Evolutionary conservation across 1,140 invertebrate genomes (phyloP), one percentile per base, ranked within the genome.

Genomic region (Pseudomyrmex sp.): DNA sequence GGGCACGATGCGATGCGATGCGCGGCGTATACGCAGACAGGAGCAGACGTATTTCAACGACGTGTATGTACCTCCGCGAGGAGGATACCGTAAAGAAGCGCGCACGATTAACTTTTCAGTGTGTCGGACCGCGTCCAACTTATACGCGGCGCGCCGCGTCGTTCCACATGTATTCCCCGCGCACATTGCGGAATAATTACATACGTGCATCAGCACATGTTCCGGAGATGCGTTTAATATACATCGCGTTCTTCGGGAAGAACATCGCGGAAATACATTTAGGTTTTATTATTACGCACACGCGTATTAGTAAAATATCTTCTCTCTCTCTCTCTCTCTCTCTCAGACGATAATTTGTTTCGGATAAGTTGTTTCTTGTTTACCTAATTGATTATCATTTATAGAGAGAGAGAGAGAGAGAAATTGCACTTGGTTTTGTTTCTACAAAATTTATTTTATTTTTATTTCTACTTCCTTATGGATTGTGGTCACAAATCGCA

Each of bases 91-190:
- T 83, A 82, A 77, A 85, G 84, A 85, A 52, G 54, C 52, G 50
- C 73, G 72, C 82, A 18, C 82, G 82, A 83, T 83, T 83, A 77
- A 76, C 63, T 82, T 62, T 84, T 84, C 76, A 80, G 66, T 63
- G 48, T 63, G 66, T 80, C 77, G 50, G 50, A 70, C 54, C 83
- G 76, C 70, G 44, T 74, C 56, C 66, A 50, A 68, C 58, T 70
- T 35, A 63, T 20, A 15, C 20, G 23, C 7, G 44, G 15, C 50
- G 72, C 83, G 35, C 35, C 18, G 46, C 13, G 44, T 44, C 44
- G 44, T 44, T 61, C 54, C 2, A 8, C 46, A 48, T n/a, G 13
- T 58, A 68, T 66, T 66, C 12, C 46, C 8, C 35, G n/a, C 20
- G 23, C 23, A 15, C 23, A 65, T 44, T 13, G 23, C 26, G 20